Percentiles rank a stretch among this genome's conserved stretches.
Conservation (phyloP, 2,888 invertebrate genomes). For the Euphydryas editha region DNA sequence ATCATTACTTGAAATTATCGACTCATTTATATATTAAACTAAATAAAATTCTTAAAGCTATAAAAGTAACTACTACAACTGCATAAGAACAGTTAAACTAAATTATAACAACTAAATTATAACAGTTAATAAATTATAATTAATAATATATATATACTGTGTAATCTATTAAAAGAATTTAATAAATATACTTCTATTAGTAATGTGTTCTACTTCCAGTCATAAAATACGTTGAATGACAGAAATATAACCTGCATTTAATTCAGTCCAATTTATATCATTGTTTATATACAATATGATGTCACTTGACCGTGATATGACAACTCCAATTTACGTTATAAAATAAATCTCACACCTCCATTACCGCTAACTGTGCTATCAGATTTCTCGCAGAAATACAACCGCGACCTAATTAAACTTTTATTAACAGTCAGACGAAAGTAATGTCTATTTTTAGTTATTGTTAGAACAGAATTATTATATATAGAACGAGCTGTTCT, state of each 20-base stretch:
- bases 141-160: too few relatives aligned
- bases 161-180: too few relatives aligned
- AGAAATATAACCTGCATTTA: not conserved
- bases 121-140: too few relatives aligned
- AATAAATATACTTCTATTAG: too few relatives aligned
- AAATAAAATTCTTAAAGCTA: too few relatives aligned
- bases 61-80: too few relatives aligned
- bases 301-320: not conserved
- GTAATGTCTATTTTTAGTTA: slow-evolving; percentile 5
- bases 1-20: too few relatives aligned
- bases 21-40: too few relatives aligned
- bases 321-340: not conserved
- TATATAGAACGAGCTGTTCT: not conserved
- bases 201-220: too few relatives aligned
- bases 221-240: too few relatives aligned
- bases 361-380: slow-evolving; percentile 4
- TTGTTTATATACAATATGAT: not conserved
- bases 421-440: not conserved
- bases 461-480: not conserved
- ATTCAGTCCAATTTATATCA: not conserved
- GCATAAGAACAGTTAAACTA: too few relatives aligned
- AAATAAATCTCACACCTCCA: slow-evolving; percentile 3
- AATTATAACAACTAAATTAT: too few relatives aligned
- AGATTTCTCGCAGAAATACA: not conserved
- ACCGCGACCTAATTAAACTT: slow-evolving; percentile 3